Evolutionary conservation across 1,140 invertebrate species (phyloP).

Genomic region (Drosophila kurseongensis): DNA sequence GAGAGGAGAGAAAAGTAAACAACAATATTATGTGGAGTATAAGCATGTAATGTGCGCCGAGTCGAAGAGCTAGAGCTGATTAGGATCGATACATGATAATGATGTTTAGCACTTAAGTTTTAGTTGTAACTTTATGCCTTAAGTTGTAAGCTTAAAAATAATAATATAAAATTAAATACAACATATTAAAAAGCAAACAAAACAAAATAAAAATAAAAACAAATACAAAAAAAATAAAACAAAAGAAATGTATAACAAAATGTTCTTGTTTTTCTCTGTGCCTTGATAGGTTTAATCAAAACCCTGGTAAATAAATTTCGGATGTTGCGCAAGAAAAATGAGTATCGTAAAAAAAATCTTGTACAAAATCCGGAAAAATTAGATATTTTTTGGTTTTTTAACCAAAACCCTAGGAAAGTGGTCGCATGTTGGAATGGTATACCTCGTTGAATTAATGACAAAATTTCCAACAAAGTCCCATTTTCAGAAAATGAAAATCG

Average conservation of each 20-base stretch:
- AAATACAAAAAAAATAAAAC: conserved; percentile 64
- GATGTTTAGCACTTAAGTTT: conserved; percentile 76
- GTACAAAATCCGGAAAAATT: too few relatives aligned
- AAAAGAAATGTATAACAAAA: conserved; percentile 73
- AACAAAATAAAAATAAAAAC: conserved; percentile 71
- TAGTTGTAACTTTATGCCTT: conserved; percentile 83
- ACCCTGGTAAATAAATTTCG: too few relatives aligned
- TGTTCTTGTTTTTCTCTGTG: conserved; percentile 16
- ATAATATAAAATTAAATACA: conserved; percentile 79
- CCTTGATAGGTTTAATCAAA: too few relatives aligned
- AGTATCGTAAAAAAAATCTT: too few relatives aligned
- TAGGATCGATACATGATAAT: conserved; percentile 60
- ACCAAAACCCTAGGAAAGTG: too few relatives aligned
- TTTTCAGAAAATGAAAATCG: too few relatives aligned
- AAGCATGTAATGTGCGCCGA: conserved; percentile 37
- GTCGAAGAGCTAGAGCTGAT: conserved; percentile 55
- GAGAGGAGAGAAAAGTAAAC: conserved; percentile 20
- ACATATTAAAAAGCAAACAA: conserved; percentile 80
- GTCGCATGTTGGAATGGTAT: too few relatives aligned
- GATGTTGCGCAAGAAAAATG: too few relatives aligned
- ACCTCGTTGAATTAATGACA: too few relatives aligned
- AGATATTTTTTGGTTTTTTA: too few relatives aligned
- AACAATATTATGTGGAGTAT: conserved; percentile 52
- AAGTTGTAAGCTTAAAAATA: conserved; percentile 83
- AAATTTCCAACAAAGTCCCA: too few relatives aligned